Base-by-base conservation (phyloP, 2,888 invertebrate species). In the Scaptomyza parva region DNA sequence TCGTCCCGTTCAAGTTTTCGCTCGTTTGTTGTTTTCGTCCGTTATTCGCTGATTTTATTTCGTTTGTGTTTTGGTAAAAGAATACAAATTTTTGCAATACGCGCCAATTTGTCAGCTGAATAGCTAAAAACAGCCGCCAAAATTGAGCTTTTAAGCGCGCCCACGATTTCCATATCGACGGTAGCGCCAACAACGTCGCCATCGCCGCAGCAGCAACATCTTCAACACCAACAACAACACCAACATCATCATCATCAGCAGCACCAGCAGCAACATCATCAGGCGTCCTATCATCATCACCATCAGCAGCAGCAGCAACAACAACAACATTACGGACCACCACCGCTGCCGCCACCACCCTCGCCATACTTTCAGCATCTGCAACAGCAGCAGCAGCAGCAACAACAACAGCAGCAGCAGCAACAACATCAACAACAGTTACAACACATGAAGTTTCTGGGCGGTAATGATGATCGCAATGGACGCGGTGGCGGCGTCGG, bases 391-490 rank as follows among this genome's bases (percentile, higher is more conserved):
- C 43, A 44, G 0, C 47, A 47, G 0, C 43, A 44, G 0, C 47
- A 47, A 0, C 45, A 45, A 0, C 45, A 45, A 0, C 88, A 87
- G 11, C 87, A 87, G 0, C 58, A 73, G 4, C 77, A 76, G 3
- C 73, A 73, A 1, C 80, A 65, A 17, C 84, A 77, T 3, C 77
- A 78, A 55, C 88, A 88, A 59, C 87, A 88, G 76, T 84, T 85
- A 69, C 90, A 90, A 94, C 93, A 93, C 94, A 95, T 95, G 95
- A 95, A 95, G 95, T 95, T 95, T 95, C 94, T 95, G 93, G 95
- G 94, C 89, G 93, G 94, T 91, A 95, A 94, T 92, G 95, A 94
- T 93, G 93, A 93, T 88, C 92, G 92, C 83, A 91, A 90, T 92
- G 95, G 93, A 94, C 94, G 90, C 76, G 90, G 85, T 37, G 88